phyloP scores from a whole-genome alignment of 1,140 invertebrate species.

The Littorina saxatilis region DNA sequence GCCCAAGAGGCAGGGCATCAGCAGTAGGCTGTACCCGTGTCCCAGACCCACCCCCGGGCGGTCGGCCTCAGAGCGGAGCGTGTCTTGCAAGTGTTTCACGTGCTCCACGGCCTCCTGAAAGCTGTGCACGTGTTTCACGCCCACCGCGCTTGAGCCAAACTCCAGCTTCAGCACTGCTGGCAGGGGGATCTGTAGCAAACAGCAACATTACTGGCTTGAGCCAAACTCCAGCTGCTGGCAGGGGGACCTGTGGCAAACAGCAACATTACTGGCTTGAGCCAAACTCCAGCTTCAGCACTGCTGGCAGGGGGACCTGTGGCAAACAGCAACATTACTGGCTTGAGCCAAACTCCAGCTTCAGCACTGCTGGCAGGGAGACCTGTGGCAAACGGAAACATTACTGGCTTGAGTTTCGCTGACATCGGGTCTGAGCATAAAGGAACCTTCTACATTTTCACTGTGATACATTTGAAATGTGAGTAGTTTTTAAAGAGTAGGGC shows the following conservation, averaged over 20 bases:
- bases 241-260: too few relatives aligned
- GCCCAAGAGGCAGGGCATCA: slow-evolving; percentile 50
- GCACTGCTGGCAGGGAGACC: too few relatives aligned
- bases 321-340: too few relatives aligned
- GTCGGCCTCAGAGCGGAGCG: slow-evolving; percentile 41
- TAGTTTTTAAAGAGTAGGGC: too few relatives aligned
- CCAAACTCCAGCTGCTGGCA: slow-evolving; percentile 42
- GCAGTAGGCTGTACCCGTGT: slow-evolving; percentile 48
- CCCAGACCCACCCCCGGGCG: slow-evolving; percentile 52
- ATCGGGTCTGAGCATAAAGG: too few relatives aligned
- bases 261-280: too few relatives aligned
- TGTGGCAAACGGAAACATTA: too few relatives aligned
- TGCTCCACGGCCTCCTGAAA: slow-evolving; percentile 38
- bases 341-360: too few relatives aligned
- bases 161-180: slow-evolving; percentile 58
- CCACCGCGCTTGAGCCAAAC: slow-evolving; percentile 56
- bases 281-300: slow-evolving; percentile 58
- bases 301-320: slow-evolving; percentile 45
- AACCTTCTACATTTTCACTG: too few relatives aligned
- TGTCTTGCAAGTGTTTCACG: slow-evolving; percentile 32
- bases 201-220: too few relatives aligned
- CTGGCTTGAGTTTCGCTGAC: too few relatives aligned
- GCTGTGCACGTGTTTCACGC: slow-evolving; percentile 46
- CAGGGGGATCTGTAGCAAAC: background rate
- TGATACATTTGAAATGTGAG: too few relatives aligned